Evolutionary conservation across 2,888 invertebrate genomes (phyloP).

Genomic region (Drosophila quasianomalipes): DNA sequence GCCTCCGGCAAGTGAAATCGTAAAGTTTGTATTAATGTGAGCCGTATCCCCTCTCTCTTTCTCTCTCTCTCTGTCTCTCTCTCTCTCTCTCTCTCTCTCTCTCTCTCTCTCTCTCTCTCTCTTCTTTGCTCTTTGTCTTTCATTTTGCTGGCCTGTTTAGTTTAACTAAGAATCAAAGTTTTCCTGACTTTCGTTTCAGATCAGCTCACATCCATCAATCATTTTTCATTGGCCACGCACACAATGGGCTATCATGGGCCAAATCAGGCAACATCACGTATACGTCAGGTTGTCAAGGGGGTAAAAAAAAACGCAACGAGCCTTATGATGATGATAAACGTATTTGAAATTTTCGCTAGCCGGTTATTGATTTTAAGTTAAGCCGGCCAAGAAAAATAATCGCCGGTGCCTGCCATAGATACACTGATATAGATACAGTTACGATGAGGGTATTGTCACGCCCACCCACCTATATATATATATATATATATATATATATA

Average conservation of each 20-base stretch:
- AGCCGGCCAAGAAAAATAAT: constrained; percentile 55
- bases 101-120: neutral
- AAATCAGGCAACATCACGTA: constrained; percentile 60
- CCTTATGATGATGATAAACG: constrained; percentile 49
- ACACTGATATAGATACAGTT: constrained; percentile 23
- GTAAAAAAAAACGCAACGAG: constrained; percentile 29
- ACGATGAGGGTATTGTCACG: constrained; percentile 11
- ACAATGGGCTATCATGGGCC: constrained; percentile 33
- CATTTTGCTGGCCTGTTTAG: constrained; percentile 1
- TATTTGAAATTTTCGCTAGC: constrained; percentile 63
- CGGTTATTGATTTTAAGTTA: constrained; percentile 69
- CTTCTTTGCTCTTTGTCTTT: neutral
- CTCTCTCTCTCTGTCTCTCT: no score
- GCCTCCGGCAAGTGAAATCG: constrained; percentile 2
- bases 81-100: neutral
- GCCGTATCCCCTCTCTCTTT: neutral
- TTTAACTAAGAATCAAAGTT: constrained; percentile 72
- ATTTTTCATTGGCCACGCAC: constrained; percentile 48
- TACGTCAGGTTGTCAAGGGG: constrained; percentile 56
- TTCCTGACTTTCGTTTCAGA: constrained; percentile 43
- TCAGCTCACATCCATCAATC: constrained; percentile 70
- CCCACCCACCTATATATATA: neutral
- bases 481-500: neutral
- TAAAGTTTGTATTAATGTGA: constrained; percentile 28
- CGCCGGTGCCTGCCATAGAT: constrained; percentile 38